Conservation (phyloP, 2,113 vertebrate genomes). For the Malaclemys terrapin region DNA sequence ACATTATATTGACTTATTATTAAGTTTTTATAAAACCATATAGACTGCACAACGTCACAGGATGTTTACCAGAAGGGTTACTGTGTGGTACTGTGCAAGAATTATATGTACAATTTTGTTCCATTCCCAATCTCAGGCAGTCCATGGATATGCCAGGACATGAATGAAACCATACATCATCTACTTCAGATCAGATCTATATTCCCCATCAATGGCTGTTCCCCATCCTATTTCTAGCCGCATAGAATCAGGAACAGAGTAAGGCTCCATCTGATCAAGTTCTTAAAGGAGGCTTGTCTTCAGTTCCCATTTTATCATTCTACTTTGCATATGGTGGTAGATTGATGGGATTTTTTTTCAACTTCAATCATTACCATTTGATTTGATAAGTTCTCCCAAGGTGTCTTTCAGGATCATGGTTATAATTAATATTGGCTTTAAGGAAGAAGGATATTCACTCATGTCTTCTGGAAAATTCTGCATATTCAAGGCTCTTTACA, state of each 20-base stretch:
- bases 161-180: background rate
- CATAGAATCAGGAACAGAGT: background rate
- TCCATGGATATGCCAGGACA: background rate
- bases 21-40: too few species aligned
- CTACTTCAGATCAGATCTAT: background rate
- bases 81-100: background rate
- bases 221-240: background rate
- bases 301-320: background rate
- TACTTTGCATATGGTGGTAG: background rate
- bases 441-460: background rate
- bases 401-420: background rate
- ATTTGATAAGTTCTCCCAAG: background rate
- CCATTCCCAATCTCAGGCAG: background rate
- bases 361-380: background rate
- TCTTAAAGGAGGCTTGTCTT: background rate
- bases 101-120: background rate
- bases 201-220: background rate
- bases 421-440: background rate
- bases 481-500: background rate
- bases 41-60: too few species aligned
- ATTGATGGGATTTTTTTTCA: background rate
- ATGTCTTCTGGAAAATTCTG: background rate
- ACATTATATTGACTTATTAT: too few species aligned
- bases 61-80: background rate
- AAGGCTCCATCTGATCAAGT: background rate